Percentiles rank a stretch among this genome's conserved stretches.
phyloP scores from a whole-genome alignment of 2,113 vertebrate genomes.

The Helogale parvula region DNA sequence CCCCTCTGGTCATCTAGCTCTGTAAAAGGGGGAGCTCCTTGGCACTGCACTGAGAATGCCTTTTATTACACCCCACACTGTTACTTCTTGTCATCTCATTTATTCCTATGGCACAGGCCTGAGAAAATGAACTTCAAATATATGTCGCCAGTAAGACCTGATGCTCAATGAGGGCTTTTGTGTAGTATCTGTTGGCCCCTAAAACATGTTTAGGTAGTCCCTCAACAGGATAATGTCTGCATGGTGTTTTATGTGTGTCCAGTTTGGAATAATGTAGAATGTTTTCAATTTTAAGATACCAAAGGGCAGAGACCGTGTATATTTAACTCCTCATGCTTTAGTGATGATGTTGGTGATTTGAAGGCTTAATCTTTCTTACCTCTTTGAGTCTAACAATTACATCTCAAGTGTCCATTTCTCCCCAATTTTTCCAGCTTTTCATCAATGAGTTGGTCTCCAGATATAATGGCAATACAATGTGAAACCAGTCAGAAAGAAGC shows the following conservation, averaged over 20 bases:
- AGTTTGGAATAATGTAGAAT: neutral
- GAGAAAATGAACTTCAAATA: neutral
- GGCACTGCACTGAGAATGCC: neutral
- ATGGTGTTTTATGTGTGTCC: neutral
- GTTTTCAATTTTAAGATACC: conserved; percentile 5
- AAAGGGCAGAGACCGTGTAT: neutral
- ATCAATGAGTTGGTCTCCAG: neutral
- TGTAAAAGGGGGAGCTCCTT: neutral
- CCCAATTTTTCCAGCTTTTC: neutral
- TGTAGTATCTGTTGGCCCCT: neutral
- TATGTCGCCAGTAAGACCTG: neutral
- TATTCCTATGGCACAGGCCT: neutral
- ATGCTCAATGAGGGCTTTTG: neutral
- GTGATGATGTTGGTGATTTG: neutral
- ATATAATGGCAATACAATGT: neutral
- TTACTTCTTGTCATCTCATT: neutral
- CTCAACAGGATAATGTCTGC: neutral
- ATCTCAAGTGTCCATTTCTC: neutral
- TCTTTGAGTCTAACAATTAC: neutral
- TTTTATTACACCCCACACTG: neutral
- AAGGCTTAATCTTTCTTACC: neutral
- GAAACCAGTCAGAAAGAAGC: conserved; percentile 1
- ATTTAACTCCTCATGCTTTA: neutral
- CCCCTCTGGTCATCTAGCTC: neutral
- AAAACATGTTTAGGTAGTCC: neutral